These are phyloP conservation scores for Temnothorax unifasciatus DNA, from an alignment of 2,888 invertebrate species.

Conservation along the genomic window DNA sequence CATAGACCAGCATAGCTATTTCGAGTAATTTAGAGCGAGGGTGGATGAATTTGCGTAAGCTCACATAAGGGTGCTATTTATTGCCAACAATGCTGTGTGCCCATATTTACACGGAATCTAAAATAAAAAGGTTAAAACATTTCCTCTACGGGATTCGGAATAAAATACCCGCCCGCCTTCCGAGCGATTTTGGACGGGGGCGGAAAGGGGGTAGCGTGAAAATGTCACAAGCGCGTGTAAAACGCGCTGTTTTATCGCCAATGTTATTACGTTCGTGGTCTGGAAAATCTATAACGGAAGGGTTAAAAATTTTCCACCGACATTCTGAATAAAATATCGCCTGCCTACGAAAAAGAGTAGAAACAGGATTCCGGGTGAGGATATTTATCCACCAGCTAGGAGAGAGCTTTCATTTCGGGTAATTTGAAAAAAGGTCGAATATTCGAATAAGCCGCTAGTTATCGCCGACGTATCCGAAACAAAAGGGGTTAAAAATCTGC, in stretches of 20 bases:
- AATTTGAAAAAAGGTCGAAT: not conserved
- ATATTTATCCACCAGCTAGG: not conserved
- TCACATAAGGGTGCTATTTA: constrained; percentile 20
- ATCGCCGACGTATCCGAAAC: constrained; percentile 18
- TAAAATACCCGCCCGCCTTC: not conserved
- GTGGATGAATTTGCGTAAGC: not conserved
- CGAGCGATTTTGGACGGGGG: not conserved
- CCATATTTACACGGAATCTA: constrained; percentile 25
- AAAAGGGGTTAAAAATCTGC: constrained; percentile 37
- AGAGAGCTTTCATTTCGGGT: not conserved
- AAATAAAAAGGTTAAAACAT: constrained; percentile 6
- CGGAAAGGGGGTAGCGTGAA: not conserved
- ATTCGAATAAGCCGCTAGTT: not conserved
- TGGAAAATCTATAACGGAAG: constrained; percentile 9
- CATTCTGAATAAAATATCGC: not conserved
- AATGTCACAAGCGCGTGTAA: constrained; percentile 23
- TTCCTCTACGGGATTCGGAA: not conserved
- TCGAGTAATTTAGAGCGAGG: not conserved
- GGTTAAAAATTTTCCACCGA: not conserved
- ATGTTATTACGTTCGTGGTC: not conserved
- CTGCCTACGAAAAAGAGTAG: not conserved
- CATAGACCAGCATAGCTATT: not conserved
- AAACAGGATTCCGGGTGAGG: not conserved
- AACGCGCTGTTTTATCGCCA: constrained; percentile 12
- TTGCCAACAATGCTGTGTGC: constrained; percentile 16